phyloP scores from a whole-genome alignment of 2,797 vertebrate species.

The Trichosurus vulpecula region DNA sequence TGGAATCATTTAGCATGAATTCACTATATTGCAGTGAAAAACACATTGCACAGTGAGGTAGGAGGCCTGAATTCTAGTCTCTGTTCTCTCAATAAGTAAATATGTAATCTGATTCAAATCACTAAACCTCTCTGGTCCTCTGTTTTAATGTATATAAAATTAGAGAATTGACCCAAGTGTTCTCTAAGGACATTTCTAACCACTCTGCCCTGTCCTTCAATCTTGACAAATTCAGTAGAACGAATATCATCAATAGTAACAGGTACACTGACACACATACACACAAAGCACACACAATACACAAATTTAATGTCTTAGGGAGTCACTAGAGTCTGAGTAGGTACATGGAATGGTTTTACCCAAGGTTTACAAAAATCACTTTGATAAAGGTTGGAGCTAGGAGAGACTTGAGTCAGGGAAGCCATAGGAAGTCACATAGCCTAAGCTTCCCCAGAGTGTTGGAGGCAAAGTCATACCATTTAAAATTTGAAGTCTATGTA shows the following conservation, averaged over 20 bases:
- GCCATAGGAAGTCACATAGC: neutral
- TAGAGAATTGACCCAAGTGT: neutral
- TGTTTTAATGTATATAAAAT: too few relatives aligned
- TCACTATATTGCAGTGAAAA: neutral
- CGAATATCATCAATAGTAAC: neutral
- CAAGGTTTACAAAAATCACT: neutral
- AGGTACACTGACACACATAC: neutral
- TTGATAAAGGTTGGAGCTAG: neutral
- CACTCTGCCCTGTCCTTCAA: neutral
- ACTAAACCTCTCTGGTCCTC: neutral
- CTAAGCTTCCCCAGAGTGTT: neutral
- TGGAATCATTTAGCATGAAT: neutral
- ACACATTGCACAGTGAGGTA: neutral
- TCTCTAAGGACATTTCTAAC: neutral
- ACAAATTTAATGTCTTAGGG: neutral
- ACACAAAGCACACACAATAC: neutral
- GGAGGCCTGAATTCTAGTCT: neutral
- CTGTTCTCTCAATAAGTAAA: neutral
- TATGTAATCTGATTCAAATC: neutral
- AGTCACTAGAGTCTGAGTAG: neutral
- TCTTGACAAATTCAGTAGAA: too few relatives aligned
- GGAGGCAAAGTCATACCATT: neutral
- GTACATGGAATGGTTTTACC: neutral
- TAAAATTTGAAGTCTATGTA: neutral
- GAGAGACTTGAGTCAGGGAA: neutral